Evolutionary conservation across 2,888 invertebrate genomes (phyloP).

Genomic region (Argynnis bischoffii): DNA sequence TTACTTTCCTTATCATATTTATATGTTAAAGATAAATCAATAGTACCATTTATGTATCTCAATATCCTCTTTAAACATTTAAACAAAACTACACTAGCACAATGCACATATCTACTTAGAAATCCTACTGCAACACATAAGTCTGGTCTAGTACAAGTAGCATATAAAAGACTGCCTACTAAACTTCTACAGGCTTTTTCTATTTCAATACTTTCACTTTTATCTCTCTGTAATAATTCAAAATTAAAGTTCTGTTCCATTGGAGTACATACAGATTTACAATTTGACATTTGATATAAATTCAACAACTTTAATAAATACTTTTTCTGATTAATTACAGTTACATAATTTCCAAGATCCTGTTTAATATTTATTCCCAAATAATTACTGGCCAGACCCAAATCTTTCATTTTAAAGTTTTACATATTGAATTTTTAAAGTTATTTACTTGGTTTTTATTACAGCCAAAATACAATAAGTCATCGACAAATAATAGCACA

Average conservation of each 20-base stretch:
- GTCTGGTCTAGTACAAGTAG: not conserved
- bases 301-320: not conserved
- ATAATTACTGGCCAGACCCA: not conserved
- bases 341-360: not conserved
- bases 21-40: not conserved
- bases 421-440: constrained; percentile 8
- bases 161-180: not conserved
- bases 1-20: not conserved
- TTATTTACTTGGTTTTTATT: constrained; percentile 3
- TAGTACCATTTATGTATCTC: not conserved
- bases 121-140: not conserved
- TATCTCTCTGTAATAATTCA: not conserved
- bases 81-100: not conserved
- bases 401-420: constrained; percentile 1
- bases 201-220: not conserved
- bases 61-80: not conserved
- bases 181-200: not conserved
- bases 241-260: constrained; percentile 1
- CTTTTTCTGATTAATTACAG: not conserved
- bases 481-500: constrained; percentile 32
- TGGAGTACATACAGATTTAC: not conserved
- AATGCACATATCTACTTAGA: not conserved
- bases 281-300: too few species aligned
- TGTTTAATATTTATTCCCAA: not conserved
- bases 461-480: constrained; percentile 29